phyloP scores from a whole-genome alignment of 1,140 invertebrate species.

The Temnothorax nylanderi region DNA sequence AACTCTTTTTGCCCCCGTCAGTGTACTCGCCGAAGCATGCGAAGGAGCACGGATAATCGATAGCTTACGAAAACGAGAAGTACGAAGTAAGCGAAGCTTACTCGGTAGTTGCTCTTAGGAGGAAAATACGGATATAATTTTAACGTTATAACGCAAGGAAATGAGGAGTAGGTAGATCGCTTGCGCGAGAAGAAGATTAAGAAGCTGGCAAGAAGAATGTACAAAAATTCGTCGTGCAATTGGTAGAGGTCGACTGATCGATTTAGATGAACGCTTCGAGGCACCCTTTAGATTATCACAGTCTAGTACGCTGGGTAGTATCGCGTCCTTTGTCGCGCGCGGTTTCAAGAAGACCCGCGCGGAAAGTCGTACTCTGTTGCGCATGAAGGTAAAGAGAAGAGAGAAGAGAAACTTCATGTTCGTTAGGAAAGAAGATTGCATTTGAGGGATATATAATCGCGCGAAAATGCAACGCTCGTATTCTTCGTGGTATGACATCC shows the following conservation, averaged over 20 bases:
- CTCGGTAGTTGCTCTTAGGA: slow-evolving; percentile 39
- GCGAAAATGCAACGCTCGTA: background rate
- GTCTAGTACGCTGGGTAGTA: slow-evolving; percentile 85
- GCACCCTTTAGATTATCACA: slow-evolving; percentile 77
- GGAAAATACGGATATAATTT: slow-evolving; percentile 49
- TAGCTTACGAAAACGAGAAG: background rate
- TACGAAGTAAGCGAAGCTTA: background rate
- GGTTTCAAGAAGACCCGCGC: slow-evolving; percentile 26
- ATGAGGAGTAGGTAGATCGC: slow-evolving; percentile 65
- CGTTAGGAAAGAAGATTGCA: slow-evolving; percentile 15
- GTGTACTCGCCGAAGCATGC: slow-evolving; percentile 44
- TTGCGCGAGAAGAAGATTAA: slow-evolving; percentile 33
- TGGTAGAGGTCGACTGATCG: slow-evolving; percentile 67
- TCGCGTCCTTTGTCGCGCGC: slow-evolving; percentile 57
- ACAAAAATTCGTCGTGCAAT: slow-evolving; percentile 74
- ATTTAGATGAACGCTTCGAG: slow-evolving; percentile 77
- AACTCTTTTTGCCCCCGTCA: background rate
- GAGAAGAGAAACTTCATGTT: background rate
- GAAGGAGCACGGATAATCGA: slow-evolving; percentile 19
- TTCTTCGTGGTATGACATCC: background rate
- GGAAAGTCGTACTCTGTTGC: slow-evolving; percentile 37
- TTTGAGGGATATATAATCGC: background rate
- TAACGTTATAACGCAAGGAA: slow-evolving; percentile 41
- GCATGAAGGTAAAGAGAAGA: background rate
- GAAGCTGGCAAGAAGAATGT: slow-evolving; percentile 52